These are phyloP conservation scores for Leptarthrus brevirostris DNA, from an alignment of 2,888 invertebrate species.

Conservation along the genomic window DNA sequence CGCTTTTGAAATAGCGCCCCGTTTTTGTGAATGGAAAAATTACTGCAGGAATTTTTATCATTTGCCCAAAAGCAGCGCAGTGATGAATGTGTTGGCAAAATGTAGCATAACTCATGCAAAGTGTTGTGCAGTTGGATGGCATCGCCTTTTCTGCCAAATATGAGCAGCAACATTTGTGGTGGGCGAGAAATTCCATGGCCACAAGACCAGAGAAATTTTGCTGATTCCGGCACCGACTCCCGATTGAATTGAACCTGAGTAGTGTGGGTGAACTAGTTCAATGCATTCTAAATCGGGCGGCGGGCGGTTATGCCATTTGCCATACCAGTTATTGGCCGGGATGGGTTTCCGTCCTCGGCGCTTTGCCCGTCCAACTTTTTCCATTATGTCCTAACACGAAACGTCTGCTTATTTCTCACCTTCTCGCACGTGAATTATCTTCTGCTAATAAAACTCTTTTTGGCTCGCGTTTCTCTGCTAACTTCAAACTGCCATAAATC, in stretches of 20 bases:
- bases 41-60: slow-evolving; percentile 34
- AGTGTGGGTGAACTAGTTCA: no score
- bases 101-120: slow-evolving; percentile 41
- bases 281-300: slow-evolving; percentile 29
- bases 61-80: slow-evolving; percentile 19
- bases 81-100: slow-evolving; percentile 26
- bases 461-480: slow-evolving; percentile 17
- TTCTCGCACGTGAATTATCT: slow-evolving; percentile 27
- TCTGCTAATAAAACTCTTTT: slow-evolving; percentile 28
- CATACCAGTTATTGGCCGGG: not conserved
- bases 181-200: slow-evolving; percentile 31
- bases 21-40: slow-evolving; percentile 34
- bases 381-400: slow-evolving; percentile 16
- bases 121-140: slow-evolving; percentile 4
- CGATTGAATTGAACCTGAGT: no score
- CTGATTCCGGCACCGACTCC: no score
- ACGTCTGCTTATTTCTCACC: slow-evolving; percentile 1
- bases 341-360: not conserved
- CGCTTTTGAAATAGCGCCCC: no score
- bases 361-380: not conserved
- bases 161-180: slow-evolving; percentile 39
- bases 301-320: not conserved
- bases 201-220: slow-evolving; percentile 6
- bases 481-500: slow-evolving; percentile 22
- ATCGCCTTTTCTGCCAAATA: slow-evolving; percentile 20